Base-by-base conservation (phyloP, 2,888 invertebrate species). In the Megalurothrips usitatus region DNA sequence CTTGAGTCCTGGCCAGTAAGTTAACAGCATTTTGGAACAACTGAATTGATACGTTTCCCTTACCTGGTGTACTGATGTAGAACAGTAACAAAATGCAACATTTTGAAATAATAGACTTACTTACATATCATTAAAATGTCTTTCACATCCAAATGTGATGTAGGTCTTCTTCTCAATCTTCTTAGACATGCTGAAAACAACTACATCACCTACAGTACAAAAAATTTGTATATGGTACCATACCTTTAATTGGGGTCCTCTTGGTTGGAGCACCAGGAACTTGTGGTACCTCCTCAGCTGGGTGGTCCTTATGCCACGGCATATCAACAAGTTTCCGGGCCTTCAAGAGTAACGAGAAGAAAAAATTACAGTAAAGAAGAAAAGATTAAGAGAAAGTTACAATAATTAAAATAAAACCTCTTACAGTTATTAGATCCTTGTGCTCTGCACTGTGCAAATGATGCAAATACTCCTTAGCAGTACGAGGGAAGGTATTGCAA, bases 401-500 rank as follows among this genome's bases (percentile, higher is more conserved):
- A 79, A 52, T 2, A 43, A 43, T 4, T 4, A 43, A 26, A 68
- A 48, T 78, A n/a, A n/a, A 6, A 4, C 78, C 14, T 83, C 84
- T 83, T 84, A 87, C 87, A 83, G 85, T 84, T 52, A 85, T 84
- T 81, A 84, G 90, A 87, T 92, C 91, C 85, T 92, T 92, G 88
- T 96, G 96, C 63, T 92, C 92, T 83, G 91, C 90, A 80, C 92
- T 91, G 86, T 96, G 96, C 84, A 96, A 90, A 89, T 96, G 96
- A 87, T 93, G 92, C 84, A 96, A 88, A 87, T 94, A 94, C 86
- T 95, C 94, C 87, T 95, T 94, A 80, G 95, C 95, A 2, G 95
- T 94, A 85, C 93, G 92, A 49, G 96, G 96, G 87, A 96, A 96
- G 84, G 93, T 93, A 87, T 94, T 93, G 88, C 96, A 96, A 80